Base-by-base conservation (phyloP, 1,140 invertebrate species). In the Neodiprion fabricii region DNA sequence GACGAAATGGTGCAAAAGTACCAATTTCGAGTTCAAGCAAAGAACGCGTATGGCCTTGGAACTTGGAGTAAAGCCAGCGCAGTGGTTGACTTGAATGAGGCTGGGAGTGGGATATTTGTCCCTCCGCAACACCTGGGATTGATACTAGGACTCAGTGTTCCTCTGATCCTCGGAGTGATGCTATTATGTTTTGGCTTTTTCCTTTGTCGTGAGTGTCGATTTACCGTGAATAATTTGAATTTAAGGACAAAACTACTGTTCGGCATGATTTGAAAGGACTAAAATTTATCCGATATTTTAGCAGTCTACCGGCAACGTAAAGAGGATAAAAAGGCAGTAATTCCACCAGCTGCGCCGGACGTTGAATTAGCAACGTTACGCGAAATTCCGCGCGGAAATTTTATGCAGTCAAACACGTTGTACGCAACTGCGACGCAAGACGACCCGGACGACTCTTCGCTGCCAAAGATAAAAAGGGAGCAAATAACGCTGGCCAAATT, bases 281-380 rank as follows among this genome's bases (percentile, higher is more conserved):
- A 40, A 40, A 40, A 40, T 77, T 78, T 67, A 72, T 50, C 72
- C 83, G 84, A 84, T 71, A 71, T 61, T 85, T 75, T 73, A 85
- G 81, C 81, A 83, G 85, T 85, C 72, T 87, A 90, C 75, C 88
- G 89, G 79, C 89, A 90, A 72, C 83, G 87, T 73, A 89, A 89
- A 78, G 89, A 90, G 76, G 90, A 91, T 75, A 92, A 92, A 85
- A 92, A 93, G 79, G 83, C 90, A 47, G 84, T 90, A 68, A 71
- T 90, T 40, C 87, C 88, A 0, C 86, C 89, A 40, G 87, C 90
- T 75, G 90, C 92, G 4, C 91, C 94, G 0, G 95, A 97, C 79
- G 92, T 96, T 9, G 95, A 98, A 81, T 89, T 98, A n/a, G 96
- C 95, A 0, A 95, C 94, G 0, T 88, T 98, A n/a, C 90, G 95